Base-by-base conservation (phyloP, 2,888 invertebrate genomes). In the Drosophila atripex region DNA sequence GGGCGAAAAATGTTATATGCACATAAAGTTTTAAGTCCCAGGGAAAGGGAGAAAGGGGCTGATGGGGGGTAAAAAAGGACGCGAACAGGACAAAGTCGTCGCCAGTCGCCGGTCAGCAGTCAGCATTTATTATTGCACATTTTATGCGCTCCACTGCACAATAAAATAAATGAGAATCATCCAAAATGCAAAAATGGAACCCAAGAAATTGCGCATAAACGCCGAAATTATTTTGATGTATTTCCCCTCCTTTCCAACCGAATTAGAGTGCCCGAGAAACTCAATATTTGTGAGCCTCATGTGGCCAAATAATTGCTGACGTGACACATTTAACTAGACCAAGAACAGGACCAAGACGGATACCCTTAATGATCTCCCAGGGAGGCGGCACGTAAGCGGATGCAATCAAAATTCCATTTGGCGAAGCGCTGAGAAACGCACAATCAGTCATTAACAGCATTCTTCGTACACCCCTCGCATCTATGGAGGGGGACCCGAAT, bases 381-480 rank as follows among this genome's bases (percentile, higher is more conserved):
- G 50, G 54, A 70, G 50, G 30, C 73, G 79, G 76, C 88, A 84
- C 86, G 86, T 78, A 86, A 80, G 76, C 86, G 86, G 86, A 88
- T 80, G 86, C 88, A 88, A 86, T 86, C 86, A 86, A 88, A 86
- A 86, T 82, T 86, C 76, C 86, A 84, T 86, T 84, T 84, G 55
- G 76, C 66, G 70, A 71, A 77, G 65, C 59, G 75, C 75, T 75
- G 78, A 82, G 78, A 75, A 76, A 73, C 80, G 84, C 80, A 85
- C 84, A 85, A 85, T 85, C 85, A 79, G 85, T 86, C 86, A 84
- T 85, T 86, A 85, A 72, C 84, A 78, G 75, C 63, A 52, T 45
- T 74, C 32, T 38, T 41, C 16, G 18, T 41, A 41, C 39, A 41
- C 39, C 39, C 59, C 25, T 60, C 1, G n/a, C 25, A 16, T 9